These are phyloP conservation scores for Lepidochitona cinerea DNA, from an alignment of 2,888 invertebrate species.

Conservation along the genomic window DNA sequence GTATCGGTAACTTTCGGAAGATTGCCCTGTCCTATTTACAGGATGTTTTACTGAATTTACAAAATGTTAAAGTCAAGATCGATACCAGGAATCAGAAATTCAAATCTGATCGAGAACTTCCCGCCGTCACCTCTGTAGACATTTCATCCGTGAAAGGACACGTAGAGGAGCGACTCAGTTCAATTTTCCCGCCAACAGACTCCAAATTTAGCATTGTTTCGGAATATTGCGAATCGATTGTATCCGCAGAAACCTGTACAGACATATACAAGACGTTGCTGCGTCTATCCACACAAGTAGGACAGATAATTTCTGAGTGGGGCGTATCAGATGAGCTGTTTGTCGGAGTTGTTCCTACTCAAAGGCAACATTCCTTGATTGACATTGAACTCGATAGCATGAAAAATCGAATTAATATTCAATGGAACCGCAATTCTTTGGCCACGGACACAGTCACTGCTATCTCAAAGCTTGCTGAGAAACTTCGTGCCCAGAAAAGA, in stretches of 20 bases:
- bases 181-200: neutral
- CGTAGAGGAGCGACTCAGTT: neutral
- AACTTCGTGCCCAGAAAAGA: slow-evolving; percentile 25
- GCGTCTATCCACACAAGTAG: neutral
- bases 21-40: slow-evolving; percentile 33
- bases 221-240: neutral
- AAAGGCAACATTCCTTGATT: neutral
- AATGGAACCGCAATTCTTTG: slow-evolving; percentile 32
- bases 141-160: neutral
- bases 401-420: slow-evolving; percentile 26
- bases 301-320: slow-evolving; percentile 25
- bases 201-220: neutral
- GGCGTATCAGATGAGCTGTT: slow-evolving; percentile 28
- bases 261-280: neutral
- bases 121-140: neutral
- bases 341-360: slow-evolving; percentile 32
- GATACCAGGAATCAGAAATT: slow-evolving; percentile 16
- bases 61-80: slow-evolving; percentile 39
- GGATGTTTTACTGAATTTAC: slow-evolving; percentile 33
- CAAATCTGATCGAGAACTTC: slow-evolving; percentile 10
- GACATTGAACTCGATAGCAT: slow-evolving; percentile 22
- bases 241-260: neutral
- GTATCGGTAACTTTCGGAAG: slow-evolving; percentile 37
- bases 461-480: slow-evolving; percentile 26
- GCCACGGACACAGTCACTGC: slow-evolving; percentile 28